Base-by-base conservation (phyloP, 2,888 invertebrate genomes). In the Euplagia quadripunctaria region DNA sequence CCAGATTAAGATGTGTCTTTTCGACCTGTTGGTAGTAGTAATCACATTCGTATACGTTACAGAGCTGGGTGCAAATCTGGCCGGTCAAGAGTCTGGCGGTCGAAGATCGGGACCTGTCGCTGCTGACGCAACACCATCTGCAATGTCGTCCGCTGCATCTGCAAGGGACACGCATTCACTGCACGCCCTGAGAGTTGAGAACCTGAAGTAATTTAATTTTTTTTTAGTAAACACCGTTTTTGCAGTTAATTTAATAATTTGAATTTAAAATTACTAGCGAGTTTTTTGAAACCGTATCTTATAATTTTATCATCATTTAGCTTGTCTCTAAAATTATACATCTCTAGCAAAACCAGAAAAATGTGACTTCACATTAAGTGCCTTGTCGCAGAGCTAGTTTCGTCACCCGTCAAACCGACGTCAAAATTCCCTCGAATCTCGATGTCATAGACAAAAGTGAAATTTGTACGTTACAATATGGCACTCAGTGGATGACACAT, bases 41-140 rank as follows among this genome's bases (percentile, higher is more conserved):
- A 61, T 61, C 7, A 31, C 14, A 31, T 61, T n/a, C 6, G 12
- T 63, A 31, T 20, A 11, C n/a, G 1, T 70, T 86, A 0, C 86
- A 97, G 99, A 99, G 91, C 92, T 99, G n/a, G 98, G 98, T 8
- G 98, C 98, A 11, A 98, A 98, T 93, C 93, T 98, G 70, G 97
- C 98, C 6, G 98, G 97, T 0, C 97, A 97, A 83, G 98, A 97
- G 75, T 93, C 96, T 64, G 90, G 94, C 17, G 81, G 95, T 31
- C 88, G 80, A 94, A 90, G 95, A 83, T 84, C 93, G 70, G 82
- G 90, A 12, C 66, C 80, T 70, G 85, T 86, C 31, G 79, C 87
- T 58, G 72, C 97, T 96, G 70, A 97, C 96, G 96, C 96, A 68
- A 92, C 93, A 0, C 93, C 94, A 0, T 95, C 95, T 6, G 94